phyloP scores from a whole-genome alignment of 2,113 vertebrate genomes.

The Clarias magur region DNA sequence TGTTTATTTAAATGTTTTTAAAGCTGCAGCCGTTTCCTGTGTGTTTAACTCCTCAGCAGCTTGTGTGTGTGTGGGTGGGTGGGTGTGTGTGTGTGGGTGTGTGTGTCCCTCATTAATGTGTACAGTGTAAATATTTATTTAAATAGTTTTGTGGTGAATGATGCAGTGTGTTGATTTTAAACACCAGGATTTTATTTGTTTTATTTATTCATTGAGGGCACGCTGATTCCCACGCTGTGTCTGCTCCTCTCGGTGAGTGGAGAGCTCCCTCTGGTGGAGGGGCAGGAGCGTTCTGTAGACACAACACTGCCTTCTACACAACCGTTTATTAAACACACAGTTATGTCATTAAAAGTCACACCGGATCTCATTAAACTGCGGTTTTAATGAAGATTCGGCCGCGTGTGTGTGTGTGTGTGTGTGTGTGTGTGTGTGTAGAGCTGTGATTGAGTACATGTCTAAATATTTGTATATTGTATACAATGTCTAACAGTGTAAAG shows the following conservation, averaged over 20 bases:
- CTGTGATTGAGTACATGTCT: not conserved
- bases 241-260: not conserved
- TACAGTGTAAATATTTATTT: slow-evolving; percentile 21
- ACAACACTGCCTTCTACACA: not conserved
- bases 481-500: not conserved
- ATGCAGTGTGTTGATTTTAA: not conserved
- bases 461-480: not conserved
- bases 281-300: not conserved
- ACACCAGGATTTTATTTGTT: not conserved
- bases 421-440: not conserved
- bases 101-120: not conserved
- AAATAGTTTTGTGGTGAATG: not conserved
- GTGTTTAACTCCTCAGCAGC: not conserved
- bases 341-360: not conserved
- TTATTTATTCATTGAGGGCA: not conserved
- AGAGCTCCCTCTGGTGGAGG: not conserved
- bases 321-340: not conserved
- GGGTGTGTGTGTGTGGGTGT: too few relatives aligned
- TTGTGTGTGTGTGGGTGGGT: not conserved
- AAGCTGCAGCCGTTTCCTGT: not conserved
- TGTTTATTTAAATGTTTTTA: not conserved
- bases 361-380: not conserved
- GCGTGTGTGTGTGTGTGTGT: not conserved
- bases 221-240: not conserved
- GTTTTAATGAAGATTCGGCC: not conserved